Evolutionary conservation across 1,140 invertebrate species (phyloP), one percentile per base, ranked within the genome.

Genomic region (Yoshiicerus persimilis): DNA sequence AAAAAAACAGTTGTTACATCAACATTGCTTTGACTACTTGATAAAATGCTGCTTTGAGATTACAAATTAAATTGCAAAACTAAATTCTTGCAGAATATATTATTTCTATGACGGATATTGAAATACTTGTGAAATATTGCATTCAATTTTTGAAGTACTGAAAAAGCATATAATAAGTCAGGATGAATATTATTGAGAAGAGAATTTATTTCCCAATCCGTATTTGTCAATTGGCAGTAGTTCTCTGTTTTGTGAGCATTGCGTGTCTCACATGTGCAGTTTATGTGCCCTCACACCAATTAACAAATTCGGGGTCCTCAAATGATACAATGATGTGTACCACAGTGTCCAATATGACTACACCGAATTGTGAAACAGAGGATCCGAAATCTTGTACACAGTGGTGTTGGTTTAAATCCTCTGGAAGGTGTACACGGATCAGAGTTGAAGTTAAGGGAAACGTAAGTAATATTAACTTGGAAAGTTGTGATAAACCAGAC

Each of bases 351-450:
- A 95, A 96, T 16, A 94, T 95, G 20, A 95, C 95, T 91, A 95
- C 95, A 89, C 96, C 97, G 89, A 95, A 95, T 91, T 97, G 96
- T 92, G 96, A 97, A 41, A 64, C 41, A 27, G 84, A 87, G 13
- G 87, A 66, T n/a, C n/a, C n/a, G 87, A 75, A 94, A 2, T 97
- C 96, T 16, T 98, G 97, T 91, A 96, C 96, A 0, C 97, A 98
- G 92, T 98, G 97, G 97, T 98, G 97, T 88, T 93, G 98, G 56
- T 97, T 96, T 91, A 98, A 98, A 92, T 97, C 96, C 0, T 96
- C 96, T 0, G 96, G 96, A 0, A 95, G 95, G 32, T 98, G 97
- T 93, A 95, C 96, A 25, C 96, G 97, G 91, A 97, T 98, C 89
- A 96, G 96, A 92, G 97, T 97, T 1, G 97, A 96, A 92, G 94